Percentiles rank a stretch among this genome's conserved stretches.
These are phyloP conservation scores for Myopa tessellatipennis DNA, from an alignment of 2,888 invertebrate genomes.

Conservation along the genomic window DNA sequence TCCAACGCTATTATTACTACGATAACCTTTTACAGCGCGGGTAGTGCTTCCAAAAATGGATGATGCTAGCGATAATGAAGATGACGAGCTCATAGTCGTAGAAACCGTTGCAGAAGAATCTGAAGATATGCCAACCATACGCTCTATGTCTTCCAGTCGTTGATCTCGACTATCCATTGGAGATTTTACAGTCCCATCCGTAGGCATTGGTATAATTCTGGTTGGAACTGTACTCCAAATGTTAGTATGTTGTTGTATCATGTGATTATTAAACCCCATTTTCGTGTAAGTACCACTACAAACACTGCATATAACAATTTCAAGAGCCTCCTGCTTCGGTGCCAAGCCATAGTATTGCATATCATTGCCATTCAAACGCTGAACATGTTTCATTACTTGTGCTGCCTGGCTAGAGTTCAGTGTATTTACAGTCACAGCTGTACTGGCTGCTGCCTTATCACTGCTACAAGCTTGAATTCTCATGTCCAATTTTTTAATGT, in stretches of 20 bases:
- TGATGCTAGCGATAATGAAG: conserved; percentile 53
- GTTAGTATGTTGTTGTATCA: conserved; percentile 71
- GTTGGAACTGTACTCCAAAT: conserved; percentile 57
- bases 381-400: conserved; percentile 60
- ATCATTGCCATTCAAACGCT: conserved; percentile 72
- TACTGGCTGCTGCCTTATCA: conserved; percentile 40
- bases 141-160: conserved; percentile 48
- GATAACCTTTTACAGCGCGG: conserved; percentile 66
- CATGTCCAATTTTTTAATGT: conserved; percentile 47
- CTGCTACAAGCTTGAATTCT: conserved; percentile 24
- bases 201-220: conserved; percentile 44
- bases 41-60: conserved; percentile 43
- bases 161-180: conserved; percentile 27
- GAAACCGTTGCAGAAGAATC: conserved; percentile 49
- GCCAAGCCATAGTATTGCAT: conserved; percentile 83
- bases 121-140: conserved; percentile 46
- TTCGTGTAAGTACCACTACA: conserved; percentile 83
- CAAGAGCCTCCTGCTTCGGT: conserved; percentile 81
- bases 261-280: conserved; percentile 80
- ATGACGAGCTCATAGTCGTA: conserved; percentile 49
- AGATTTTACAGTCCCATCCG: conserved; percentile 36
- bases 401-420: conserved; percentile 13
- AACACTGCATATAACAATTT: conserved; percentile 81
- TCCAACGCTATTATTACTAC: conserved; percentile 63
- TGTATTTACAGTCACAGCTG: conserved; percentile 31